Conservation (phyloP, 2,888 invertebrate species). For the Pyrrhia umbra region DNA sequence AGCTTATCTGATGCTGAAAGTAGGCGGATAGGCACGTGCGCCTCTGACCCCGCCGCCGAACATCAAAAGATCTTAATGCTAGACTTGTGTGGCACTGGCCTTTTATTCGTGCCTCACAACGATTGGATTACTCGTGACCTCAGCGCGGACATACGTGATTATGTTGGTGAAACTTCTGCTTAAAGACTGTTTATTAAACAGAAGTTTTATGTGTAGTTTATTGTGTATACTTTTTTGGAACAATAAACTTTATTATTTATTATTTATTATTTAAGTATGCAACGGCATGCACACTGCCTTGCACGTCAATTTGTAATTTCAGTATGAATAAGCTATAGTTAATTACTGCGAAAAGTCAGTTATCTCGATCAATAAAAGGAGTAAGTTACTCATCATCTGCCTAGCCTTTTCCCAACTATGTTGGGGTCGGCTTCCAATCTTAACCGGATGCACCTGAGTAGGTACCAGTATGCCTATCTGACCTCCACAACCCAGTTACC, state of each 20-base stretch:
- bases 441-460: too few relatives aligned
- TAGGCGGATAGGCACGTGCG: conserved; percentile 74
- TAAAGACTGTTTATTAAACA: conserved; percentile 36
- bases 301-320: conserved; percentile 15
- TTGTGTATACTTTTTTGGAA: too few relatives aligned
- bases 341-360: conserved; percentile 15
- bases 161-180: conserved; percentile 34
- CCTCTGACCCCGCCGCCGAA: conserved; percentile 72
- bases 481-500: too few relatives aligned
- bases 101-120: conserved; percentile 66
- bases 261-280: too few relatives aligned
- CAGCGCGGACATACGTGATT: conserved; percentile 38
- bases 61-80: conserved; percentile 69
- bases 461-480: too few relatives aligned
- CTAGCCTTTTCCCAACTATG: too few relatives aligned
- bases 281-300: background rate
- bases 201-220: too few relatives aligned
- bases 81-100: conserved; percentile 62
- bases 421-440: too few relatives aligned
- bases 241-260: too few relatives aligned
- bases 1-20: conserved; percentile 69
- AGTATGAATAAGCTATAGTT: conserved; percentile 13
- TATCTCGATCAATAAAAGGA: conserved; percentile 39
- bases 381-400: conserved; percentile 22
- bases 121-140: conserved; percentile 62